Base-by-base conservation (phyloP, 2,888 invertebrate genomes). In the Epistrophella euchroma region DNA sequence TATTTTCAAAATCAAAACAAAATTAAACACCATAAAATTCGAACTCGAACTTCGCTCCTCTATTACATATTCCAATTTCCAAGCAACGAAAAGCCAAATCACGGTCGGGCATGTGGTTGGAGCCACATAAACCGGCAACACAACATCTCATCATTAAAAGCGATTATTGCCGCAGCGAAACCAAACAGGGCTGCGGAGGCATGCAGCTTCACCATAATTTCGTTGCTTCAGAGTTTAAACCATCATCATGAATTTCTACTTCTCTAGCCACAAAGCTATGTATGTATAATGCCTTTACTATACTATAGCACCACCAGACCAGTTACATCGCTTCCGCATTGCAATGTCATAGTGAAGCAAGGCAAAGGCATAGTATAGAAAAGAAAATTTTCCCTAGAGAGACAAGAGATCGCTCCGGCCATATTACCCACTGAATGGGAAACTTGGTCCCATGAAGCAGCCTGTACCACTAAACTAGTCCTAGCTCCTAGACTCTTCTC, bases 281-380 rank as follows among this genome's bases (percentile, higher is more conserved):
- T 6, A 6, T 15, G 4, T 25, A 25, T 25, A 25, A 52, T 11
- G 13, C n/a, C 35, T 13, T 11, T 1, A 22, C 40, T 45, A 56
- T 56, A 19, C 22, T 37, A 22, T 45, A 76, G 19, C n/a, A 15
- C 19, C n/a, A 68, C 43, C 52, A 55, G 52, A 62, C 40, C 71
- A 52, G 75, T 76, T 80, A 72, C 72, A 85, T 81, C 43, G 80
- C 85, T 85, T 85, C 85, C 85, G 85, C 85, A 85, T 85, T 85
- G 85, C 85, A 81, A 81, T 85, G 85, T 81, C 85, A n/a, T n/a
- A 85, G 81, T 85, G 85, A 85, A 85, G 85, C 81, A 85, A 52
- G 60, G 68, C 85, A 55, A 40, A 81, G 76, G 47, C 68, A 81
- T 85, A 81, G 85, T 81, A 85, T 85, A 85, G 85, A 85, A 85